phyloP scores from a whole-genome alignment of 37 sponge, comb jelly and placozoan genomes.

The Hexactinellida sp. region DNA sequence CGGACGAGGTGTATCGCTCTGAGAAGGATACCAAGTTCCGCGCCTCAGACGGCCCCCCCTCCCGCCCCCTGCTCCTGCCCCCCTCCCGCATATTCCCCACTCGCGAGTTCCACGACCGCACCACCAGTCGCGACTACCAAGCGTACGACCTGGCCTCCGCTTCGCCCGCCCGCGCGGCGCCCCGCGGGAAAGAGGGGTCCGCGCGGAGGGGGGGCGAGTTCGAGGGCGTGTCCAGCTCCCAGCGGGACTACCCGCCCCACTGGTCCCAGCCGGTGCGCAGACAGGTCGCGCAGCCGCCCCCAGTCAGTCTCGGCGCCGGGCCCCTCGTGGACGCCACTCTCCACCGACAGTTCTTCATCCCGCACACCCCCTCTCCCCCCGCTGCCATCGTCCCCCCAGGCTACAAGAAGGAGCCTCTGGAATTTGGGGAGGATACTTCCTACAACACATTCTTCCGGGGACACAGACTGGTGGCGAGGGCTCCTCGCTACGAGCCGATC shows the following conservation, averaged over 20 bases:
- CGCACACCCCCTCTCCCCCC: neutral
- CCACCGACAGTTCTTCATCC: constrained; percentile 15
- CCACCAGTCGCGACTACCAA: constrained; percentile 4
- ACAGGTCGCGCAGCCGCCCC: neutral
- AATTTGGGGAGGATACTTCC: constrained; percentile 25
- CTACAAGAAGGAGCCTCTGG: constrained; percentile 2
- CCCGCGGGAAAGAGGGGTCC: neutral
- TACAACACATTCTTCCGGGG: constrained; percentile 26
- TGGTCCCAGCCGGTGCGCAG: neutral
- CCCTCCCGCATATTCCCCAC: neutral
- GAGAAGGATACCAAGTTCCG: neutral
- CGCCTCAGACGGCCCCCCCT: neutral
- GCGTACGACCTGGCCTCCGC: neutral
- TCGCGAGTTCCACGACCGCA: neutral
- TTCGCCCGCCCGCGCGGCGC: neutral
- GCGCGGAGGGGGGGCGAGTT: neutral
- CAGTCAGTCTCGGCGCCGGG: neutral
- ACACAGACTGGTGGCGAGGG: neutral
- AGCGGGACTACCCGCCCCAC: neutral
- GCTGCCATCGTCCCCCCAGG: neutral
- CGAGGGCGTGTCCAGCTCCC: constrained; percentile 10
- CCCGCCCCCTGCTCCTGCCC: neutral
- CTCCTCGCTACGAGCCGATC: constrained; percentile 9
- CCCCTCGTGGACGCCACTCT: neutral
- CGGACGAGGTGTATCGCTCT: neutral